phyloP scores from a whole-genome alignment of 2,888 invertebrate genomes.

The Plebejus anna region DNA sequence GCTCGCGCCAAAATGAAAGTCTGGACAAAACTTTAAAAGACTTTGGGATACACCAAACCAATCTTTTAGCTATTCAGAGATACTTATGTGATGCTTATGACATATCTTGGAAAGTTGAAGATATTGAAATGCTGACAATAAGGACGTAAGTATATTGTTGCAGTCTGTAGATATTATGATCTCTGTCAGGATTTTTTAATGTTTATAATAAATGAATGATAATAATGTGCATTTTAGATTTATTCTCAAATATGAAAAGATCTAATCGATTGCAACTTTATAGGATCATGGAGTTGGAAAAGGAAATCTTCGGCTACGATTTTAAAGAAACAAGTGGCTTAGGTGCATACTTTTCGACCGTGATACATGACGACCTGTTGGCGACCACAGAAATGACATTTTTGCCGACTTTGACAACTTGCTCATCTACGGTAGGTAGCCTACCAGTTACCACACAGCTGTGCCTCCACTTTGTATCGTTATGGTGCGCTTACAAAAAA shows the following conservation, averaged over 20 bases:
- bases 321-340: constrained; percentile 45
- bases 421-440: background rate
- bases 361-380: constrained; percentile 53
- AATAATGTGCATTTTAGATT: too few species aligned
- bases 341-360: constrained; percentile 45
- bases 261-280: too few species aligned
- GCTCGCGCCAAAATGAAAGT: background rate
- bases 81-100: background rate
- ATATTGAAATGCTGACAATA: background rate
- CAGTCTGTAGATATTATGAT: too few species aligned
- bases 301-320: constrained; percentile 33
- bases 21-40: background rate
- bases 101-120: background rate
- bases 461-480: too few species aligned
- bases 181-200: too few species aligned
- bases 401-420: constrained; percentile 20
- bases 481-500: too few species aligned
- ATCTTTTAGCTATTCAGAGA: background rate
- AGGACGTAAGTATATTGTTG: background rate
- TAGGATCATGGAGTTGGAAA: constrained; percentile 35
- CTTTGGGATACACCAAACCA: background rate
- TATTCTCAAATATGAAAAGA: too few species aligned
- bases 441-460: too few species aligned
- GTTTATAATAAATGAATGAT: too few species aligned
- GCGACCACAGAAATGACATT: constrained; percentile 50